Conservation (phyloP, 2,113 vertebrate species). For the Hypanus sabinus region DNA sequence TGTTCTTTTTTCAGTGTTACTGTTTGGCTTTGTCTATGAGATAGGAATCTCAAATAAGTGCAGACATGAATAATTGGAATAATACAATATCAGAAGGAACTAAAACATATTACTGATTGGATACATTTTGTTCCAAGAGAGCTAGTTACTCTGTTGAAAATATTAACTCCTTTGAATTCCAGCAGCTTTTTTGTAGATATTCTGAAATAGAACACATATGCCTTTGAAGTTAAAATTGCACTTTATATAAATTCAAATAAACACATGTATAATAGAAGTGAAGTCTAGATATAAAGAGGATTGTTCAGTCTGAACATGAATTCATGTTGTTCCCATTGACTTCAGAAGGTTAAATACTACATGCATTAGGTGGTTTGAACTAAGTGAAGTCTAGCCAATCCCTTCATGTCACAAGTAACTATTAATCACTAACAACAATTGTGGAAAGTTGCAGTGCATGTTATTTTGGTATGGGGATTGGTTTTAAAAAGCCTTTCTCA, state of each 20-base stretch:
- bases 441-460: background rate
- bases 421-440: background rate
- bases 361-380: background rate
- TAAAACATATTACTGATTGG: background rate
- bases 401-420: background rate
- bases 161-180: background rate
- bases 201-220: background rate
- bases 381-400: background rate
- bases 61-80: background rate
- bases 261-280: background rate
- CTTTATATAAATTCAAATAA: background rate
- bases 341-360: background rate
- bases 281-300: background rate
- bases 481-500: background rate
- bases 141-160: background rate
- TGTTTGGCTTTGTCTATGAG: background rate
- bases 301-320: background rate
- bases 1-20: background rate
- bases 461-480: background rate
- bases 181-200: background rate
- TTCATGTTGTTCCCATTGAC: slow-evolving; percentile 3
- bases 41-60: background rate
- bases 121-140: background rate
- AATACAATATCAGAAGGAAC: background rate
- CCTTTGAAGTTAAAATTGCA: background rate